Conservation (phyloP, 1,140 invertebrate species). For the Drosophila chauvacae region DNA sequence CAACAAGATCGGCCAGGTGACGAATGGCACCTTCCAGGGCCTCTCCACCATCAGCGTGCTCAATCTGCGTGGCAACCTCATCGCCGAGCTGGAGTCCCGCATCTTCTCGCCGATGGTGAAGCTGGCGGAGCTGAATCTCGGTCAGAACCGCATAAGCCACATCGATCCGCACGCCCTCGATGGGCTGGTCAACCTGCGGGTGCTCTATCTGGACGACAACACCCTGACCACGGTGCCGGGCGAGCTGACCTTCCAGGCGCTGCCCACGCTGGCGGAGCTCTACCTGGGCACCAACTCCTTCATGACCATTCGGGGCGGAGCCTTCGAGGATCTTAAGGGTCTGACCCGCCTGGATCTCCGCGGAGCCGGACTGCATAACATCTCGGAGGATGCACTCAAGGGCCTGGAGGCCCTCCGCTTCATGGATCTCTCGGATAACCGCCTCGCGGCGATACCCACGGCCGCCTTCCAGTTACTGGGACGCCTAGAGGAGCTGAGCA, state of each 20-base stretch:
- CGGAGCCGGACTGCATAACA: constrained; percentile 91
- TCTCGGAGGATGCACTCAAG: constrained; percentile 90
- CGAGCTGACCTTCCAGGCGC: constrained; percentile 87
- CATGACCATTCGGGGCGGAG: constrained; percentile 89
- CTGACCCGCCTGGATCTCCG: constrained; percentile 91
- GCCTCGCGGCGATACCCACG: constrained; percentile 90
- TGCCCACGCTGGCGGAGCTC: constrained; percentile 91
- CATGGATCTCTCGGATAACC: constrained; percentile 92
- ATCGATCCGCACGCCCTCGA: constrained; percentile 92
- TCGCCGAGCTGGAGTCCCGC: constrained; percentile 90
- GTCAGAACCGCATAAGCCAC: constrained; percentile 92
- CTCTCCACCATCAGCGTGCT: constrained; percentile 91
- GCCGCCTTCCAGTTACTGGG: constrained; percentile 89
- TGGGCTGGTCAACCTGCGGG: constrained; percentile 90
- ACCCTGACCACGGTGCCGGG: constrained; percentile 91
- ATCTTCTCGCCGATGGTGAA: constrained; percentile 90
- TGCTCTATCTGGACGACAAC: constrained; percentile 94
- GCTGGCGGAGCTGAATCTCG: constrained; percentile 94
- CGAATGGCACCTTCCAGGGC: constrained; percentile 92
- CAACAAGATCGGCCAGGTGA: constrained; percentile 92
- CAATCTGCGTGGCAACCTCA: constrained; percentile 92
- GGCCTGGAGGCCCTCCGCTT: constrained; percentile 90
- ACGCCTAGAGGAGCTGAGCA: constrained; percentile 91
- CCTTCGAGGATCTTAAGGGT: constrained; percentile 90
- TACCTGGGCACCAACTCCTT: constrained; percentile 94